A percentile compares a stretch with the other conserved stretches of the same genome.
These are phyloP conservation scores for Pogona vitticeps DNA, from an alignment of 2,113 vertebrate species.

Conservation along the genomic window DNA sequence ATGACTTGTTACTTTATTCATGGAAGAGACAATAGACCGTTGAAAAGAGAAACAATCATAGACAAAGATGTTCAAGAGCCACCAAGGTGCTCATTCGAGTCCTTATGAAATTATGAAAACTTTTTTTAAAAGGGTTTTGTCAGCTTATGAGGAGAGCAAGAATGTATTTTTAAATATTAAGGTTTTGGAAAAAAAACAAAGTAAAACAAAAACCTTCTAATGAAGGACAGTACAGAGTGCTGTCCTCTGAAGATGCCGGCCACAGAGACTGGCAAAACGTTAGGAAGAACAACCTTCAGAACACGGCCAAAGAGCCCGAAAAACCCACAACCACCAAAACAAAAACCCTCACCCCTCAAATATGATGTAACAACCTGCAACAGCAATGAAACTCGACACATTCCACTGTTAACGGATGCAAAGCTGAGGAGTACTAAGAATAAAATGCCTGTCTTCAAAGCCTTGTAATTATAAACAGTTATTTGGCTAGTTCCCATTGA, in stretches of 20 bases:
- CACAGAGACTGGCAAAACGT: too few relatives aligned
- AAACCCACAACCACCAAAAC: too few relatives aligned
- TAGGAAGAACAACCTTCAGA: too few relatives aligned
- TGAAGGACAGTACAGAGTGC: too few relatives aligned
- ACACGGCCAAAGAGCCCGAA: too few relatives aligned
- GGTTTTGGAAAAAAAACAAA: background rate
- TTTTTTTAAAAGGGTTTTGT: rapidly evolving
- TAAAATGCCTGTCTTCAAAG: background rate
- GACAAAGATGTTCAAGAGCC: background rate
- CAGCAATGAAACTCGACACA: background rate
- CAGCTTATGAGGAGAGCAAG: background rate
- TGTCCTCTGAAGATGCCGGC: too few relatives aligned
- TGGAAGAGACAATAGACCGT: background rate
- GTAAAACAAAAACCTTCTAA: too few relatives aligned
- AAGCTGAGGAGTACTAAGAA: constrained; percentile 1
- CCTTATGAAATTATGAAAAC: background rate
- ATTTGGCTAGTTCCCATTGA: background rate
- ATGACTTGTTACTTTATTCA: background rate
- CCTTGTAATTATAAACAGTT: constrained; percentile 20
- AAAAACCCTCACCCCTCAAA: too few relatives aligned
- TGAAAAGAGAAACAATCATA: background rate
- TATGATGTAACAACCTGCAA: background rate
- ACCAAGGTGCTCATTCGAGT: background rate
- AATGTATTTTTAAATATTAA: background rate
- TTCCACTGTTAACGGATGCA: constrained; percentile 1